These are phyloP conservation scores for Falco biarmicus DNA, from an alignment of 2,797 vertebrate species.

Conservation along the genomic window DNA sequence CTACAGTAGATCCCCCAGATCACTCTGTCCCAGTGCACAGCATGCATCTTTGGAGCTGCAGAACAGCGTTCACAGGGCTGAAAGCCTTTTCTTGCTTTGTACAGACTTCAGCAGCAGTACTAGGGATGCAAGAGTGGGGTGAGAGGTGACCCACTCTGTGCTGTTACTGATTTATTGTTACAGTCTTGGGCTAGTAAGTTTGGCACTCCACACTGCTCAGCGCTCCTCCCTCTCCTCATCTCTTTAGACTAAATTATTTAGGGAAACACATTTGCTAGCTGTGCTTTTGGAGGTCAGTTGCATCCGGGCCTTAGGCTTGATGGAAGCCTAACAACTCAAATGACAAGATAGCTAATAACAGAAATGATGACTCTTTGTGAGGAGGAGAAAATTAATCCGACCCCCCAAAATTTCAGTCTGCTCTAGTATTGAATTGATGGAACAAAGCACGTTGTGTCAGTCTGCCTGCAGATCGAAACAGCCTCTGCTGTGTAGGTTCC, in stretches of 20 bases:
- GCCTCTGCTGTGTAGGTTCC: fast-evolving
- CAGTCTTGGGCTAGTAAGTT: background rate
- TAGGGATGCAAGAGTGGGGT: background rate
- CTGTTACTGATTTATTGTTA: background rate
- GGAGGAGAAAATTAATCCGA: background rate
- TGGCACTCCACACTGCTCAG: background rate
- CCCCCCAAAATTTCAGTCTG: background rate
- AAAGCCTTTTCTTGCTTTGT: background rate
- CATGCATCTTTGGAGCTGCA: background rate
- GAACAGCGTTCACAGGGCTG: background rate
- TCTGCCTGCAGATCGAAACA: background rate
- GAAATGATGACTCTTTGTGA: background rate
- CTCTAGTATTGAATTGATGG: background rate
- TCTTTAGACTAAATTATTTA: background rate
- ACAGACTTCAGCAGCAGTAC: background rate
- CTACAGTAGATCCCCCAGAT: too few species aligned
- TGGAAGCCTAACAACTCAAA: background rate
- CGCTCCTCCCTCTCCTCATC: background rate
- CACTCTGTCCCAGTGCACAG: background rate
- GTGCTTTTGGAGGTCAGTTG: background rate
- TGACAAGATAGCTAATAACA: background rate
- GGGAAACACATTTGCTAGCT: background rate
- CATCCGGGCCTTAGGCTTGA: background rate
- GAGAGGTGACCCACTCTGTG: background rate
- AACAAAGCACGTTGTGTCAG: background rate